phyloP scores from a whole-genome alignment of 2,797 vertebrate genomes.

The Tachyglossus aculeatus region DNA sequence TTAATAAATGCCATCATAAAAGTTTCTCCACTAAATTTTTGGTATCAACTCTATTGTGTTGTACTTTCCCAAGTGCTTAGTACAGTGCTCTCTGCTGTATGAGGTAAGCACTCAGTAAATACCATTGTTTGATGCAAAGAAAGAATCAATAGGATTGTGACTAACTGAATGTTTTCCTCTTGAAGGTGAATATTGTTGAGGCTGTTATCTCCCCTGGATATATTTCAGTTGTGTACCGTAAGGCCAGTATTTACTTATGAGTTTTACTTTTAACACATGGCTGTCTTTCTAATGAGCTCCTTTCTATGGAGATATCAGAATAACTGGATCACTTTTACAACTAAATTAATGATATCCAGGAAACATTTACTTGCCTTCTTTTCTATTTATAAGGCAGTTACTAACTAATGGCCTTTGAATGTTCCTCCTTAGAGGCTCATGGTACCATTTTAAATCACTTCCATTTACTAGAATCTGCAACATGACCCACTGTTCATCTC shows the following conservation, averaged over 20 bases:
- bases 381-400: slow-evolving; percentile 65
- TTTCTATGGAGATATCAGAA: slow-evolving; percentile 57
- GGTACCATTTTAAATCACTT: slow-evolving; percentile 40
- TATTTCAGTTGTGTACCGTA: slow-evolving; percentile 41
- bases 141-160: too few relatives aligned
- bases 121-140: too few relatives aligned
- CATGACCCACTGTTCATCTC: slow-evolving; percentile 4
- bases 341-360: slow-evolving; percentile 66
- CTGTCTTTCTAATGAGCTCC: slow-evolving; percentile 65
- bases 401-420: slow-evolving; percentile 57
- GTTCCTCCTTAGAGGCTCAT: slow-evolving; percentile 39
- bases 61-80: too few relatives aligned
- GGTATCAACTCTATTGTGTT: too few relatives aligned
- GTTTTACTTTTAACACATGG: slow-evolving; percentile 64
- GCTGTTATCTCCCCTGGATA: slow-evolving; percentile 47
- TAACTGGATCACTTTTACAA: slow-evolving; percentile 54
- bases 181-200: slow-evolving; percentile 48
- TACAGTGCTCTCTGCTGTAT: too few relatives aligned
- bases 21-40: too few relatives aligned
- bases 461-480: slow-evolving; percentile 8
- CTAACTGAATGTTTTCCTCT: too few relatives aligned
- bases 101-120: too few relatives aligned
- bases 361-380: slow-evolving; percentile 67
- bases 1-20: too few relatives aligned
- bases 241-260: slow-evolving; percentile 51